Base-by-base conservation (phyloP, 1,140 invertebrate species). In the Diabrotica undecimpunctata region DNA sequence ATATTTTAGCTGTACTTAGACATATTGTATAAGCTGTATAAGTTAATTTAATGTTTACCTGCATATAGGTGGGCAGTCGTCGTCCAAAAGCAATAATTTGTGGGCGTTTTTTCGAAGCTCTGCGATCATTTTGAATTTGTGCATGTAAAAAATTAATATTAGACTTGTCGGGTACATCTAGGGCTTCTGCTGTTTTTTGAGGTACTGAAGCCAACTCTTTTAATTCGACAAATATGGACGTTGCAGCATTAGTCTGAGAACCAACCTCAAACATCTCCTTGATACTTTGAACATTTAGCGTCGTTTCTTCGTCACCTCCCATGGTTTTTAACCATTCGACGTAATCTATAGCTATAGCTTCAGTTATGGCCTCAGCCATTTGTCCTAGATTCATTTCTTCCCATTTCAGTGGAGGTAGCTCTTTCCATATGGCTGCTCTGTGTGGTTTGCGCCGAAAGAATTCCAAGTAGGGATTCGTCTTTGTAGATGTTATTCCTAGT, bases 221-320 rank as follows among this genome's bases (percentile, higher is more conserved):
- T 3, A 81, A 73, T 71, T 80, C 69, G 10, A 82, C 64, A 7
- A 79, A 74, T 5, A 83, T 64, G 0, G 81, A 81, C 71, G 76
- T 80, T 61, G 80, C 83, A 65, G 78, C 83, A 75, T 79, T 82
- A 74, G 75, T 80, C 14, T 81, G 81, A 66, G 87, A 86, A 75
- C 84, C 83, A 55, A 87, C 82, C 77, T 84, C 77, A 63, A 85
- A 84, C 80, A 84, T 81, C 51, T 82, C 78, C 50, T 80, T 76
- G 9, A 84, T 74, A 35, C 78, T 75, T 36, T 79, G 74, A 51
- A 79, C 80, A 62, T 83, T 79, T n/a, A 81, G 73, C 3, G 71
- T 65, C 14, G 75, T 73, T 36, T 80, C 71, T 38, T 72, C 67
- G 11, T 71, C 68, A 8, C 82, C 76, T 53, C 81, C 83, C 13